phyloP scores from a whole-genome alignment of 2,888 invertebrate genomes.

The Diarsia brunnea region DNA sequence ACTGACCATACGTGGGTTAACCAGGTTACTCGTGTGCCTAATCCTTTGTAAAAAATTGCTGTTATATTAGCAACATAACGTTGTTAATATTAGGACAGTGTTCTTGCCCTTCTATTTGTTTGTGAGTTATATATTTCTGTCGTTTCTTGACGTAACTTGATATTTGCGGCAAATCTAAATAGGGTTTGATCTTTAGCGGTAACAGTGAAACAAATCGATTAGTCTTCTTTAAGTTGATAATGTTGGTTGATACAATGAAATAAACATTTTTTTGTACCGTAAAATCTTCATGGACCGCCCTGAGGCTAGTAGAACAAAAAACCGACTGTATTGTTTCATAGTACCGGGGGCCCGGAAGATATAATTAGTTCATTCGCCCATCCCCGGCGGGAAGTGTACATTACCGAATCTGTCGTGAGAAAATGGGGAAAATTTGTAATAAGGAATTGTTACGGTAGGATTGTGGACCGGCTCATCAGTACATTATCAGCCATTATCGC shows the following conservation, averaged over 20 bases:
- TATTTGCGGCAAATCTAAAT: neutral
- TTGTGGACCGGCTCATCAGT: neutral
- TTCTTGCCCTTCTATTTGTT: neutral
- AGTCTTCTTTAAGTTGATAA: neutral
- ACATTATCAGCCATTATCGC: neutral
- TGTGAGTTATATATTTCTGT: neutral
- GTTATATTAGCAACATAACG: neutral
- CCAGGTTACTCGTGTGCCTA: neutral
- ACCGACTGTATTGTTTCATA: neutral
- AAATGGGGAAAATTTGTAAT: neutral
- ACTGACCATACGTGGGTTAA: neutral
- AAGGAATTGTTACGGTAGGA: neutral
- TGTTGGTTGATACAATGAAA: neutral
- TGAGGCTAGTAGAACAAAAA: neutral
- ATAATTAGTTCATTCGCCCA: neutral
- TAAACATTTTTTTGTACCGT: neutral
- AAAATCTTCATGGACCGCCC: neutral
- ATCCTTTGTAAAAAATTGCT: neutral
- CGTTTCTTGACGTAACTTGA: conserved; percentile 4
- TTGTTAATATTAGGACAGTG: neutral
- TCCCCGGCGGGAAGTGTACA: too few relatives aligned
- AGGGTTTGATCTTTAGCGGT: neutral
- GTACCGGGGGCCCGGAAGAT: neutral
- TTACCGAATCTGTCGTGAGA: neutral
- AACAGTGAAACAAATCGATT: neutral